Conservation (phyloP, 2,797 vertebrate species). For the Natrix natrix region DNA sequence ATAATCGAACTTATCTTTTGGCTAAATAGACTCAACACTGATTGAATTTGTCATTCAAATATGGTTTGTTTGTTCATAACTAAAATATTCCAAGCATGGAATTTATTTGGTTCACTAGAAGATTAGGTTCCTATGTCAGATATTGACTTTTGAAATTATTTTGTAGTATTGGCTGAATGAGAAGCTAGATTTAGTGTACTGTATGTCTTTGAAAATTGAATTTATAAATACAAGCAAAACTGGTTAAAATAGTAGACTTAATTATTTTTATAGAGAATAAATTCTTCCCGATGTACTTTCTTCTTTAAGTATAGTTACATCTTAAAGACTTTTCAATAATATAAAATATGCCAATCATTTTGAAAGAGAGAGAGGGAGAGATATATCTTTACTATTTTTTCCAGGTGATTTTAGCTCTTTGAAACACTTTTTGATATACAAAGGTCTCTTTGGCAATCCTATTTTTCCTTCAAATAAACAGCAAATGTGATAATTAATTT, state of each 20-base stretch:
- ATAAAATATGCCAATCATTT: not conserved
- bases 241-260: conserved; percentile 6
- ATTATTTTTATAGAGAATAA: conserved; percentile 17
- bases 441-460: conserved; percentile 1
- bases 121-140: conserved; percentile 21
- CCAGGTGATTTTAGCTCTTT: conserved; percentile 5
- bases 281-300: not conserved
- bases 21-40: conserved; percentile 14
- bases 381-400: not conserved
- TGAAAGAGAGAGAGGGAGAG: not conserved
- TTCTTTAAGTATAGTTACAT: not conserved
- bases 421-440: conserved; percentile 5
- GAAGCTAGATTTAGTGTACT: conserved; percentile 14
- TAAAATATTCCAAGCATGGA: not conserved
- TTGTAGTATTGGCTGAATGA: not conserved
- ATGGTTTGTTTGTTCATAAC: conserved; percentile 36
- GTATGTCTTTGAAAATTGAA: not conserved
- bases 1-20: conserved; percentile 13
- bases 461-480: conserved; percentile 10
- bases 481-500: conserved; percentile 38
- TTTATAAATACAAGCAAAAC: conserved; percentile 26
- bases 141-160: not conserved
- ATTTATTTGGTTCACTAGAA: conserved; percentile 24
- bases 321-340: not conserved
- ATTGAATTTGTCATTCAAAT: conserved; percentile 35